Base-by-base conservation (phyloP, 2,888 invertebrate species). In the Volucella inanis region DNA sequence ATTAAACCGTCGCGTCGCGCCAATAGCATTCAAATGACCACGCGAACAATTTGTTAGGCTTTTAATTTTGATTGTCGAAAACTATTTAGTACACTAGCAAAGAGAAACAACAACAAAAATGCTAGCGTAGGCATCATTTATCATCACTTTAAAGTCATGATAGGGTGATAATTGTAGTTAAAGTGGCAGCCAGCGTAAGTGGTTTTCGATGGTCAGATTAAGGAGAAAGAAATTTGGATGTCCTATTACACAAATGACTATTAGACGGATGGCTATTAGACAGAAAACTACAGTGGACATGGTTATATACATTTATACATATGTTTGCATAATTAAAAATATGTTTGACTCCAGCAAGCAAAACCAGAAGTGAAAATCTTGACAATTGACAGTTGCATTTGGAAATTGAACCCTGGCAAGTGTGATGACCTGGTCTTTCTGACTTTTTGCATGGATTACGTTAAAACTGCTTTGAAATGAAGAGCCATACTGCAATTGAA, bases 141-240 rank as follows among this genome's bases (percentile, higher is more conserved):
- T 68, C 45, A 76, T 31, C 59, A 45, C 31, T 47, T 68, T 59
- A 61, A 61, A 68, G 76, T 47, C 76, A 52, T 52, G 52, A 61
- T 52, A 68, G 76, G 67, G 76, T 76, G 68, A 61, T 68, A 52
- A 43, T 67, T 75, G 75, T 43, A 59, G 59, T 50, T 75, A 38
- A 11, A 67, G 31, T 75, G 50, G 65, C 50, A 50, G 22, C 50
- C 41, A 31, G 38, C 6, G 55, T 18, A 15, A 39, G 64, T 72
- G 8, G 49, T 71, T 59, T 45, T 54, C 43, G 52, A 49, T 47
- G 8, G 31, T 8, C 45, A 2, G 31, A 31, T 31, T 31, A 45
- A 3, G 43, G 15, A 57, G 12, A 38, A 18, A 45, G 14, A 8
- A 31, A 55, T 67, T 54, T 11, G 3, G 45, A 31, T 47, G 47